phyloP scores from a whole-genome alignment of 2,888 invertebrate species.

The Celastrina argiolus region DNA sequence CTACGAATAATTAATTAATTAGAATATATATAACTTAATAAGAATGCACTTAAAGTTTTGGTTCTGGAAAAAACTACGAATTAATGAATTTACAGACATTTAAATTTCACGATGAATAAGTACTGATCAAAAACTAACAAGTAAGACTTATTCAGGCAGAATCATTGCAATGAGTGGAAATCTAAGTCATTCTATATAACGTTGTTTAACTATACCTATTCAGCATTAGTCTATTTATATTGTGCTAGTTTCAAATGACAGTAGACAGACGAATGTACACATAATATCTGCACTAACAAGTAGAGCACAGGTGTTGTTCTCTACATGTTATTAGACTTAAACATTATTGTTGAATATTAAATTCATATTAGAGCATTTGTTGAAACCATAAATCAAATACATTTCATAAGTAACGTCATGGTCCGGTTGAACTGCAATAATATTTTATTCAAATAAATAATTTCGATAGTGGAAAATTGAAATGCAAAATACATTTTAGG shows the following conservation, averaged over 20 bases:
- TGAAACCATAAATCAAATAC: neutral
- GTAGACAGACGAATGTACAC: neutral
- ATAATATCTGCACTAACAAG: neutral
- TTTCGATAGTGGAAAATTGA: neutral
- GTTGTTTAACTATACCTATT: neutral
- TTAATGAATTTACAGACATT: too few relatives aligned
- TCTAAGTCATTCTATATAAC: too few relatives aligned
- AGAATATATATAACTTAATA: too few relatives aligned
- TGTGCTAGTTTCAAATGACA: neutral
- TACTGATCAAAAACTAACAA: too few relatives aligned
- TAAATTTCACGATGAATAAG: too few relatives aligned
- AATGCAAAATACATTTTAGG: neutral
- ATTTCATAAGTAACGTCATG: neutral
- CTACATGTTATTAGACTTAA: neutral
- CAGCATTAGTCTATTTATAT: neutral
- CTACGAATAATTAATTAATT: too few relatives aligned
- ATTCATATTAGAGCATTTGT: neutral
- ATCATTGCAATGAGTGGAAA: too few relatives aligned
- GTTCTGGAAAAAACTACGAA: too few relatives aligned
- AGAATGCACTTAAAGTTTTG: too few relatives aligned
- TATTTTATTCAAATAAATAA: neutral
- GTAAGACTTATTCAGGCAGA: too few relatives aligned
- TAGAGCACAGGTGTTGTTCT: conserved; percentile 18
- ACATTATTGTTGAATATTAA: neutral
- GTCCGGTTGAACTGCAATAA: neutral